These are phyloP conservation scores for Pristionchus exspectatus DNA, from an alignment of 2,888 invertebrate genomes.

Conservation along the genomic window DNA sequence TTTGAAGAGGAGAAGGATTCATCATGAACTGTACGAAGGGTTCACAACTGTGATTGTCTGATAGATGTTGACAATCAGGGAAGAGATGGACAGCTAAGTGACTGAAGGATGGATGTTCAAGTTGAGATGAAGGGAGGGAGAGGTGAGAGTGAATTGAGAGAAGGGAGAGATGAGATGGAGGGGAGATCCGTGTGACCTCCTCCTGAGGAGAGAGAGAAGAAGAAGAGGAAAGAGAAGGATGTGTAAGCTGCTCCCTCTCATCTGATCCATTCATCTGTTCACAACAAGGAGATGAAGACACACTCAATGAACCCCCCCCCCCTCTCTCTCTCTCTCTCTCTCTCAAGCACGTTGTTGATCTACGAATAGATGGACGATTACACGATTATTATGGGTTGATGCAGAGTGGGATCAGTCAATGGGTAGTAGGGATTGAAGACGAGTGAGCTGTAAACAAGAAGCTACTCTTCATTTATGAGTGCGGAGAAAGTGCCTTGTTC, in stretches of 20 bases:
- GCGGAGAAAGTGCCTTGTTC: conserved; percentile 31
- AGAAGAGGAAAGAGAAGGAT: neutral
- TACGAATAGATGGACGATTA: neutral
- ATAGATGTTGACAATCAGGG: neutral
- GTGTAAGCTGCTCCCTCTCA: conserved; percentile 42
- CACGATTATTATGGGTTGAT: neutral
- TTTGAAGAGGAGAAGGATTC: neutral
- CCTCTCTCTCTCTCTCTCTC: neutral
- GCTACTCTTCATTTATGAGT: neutral
- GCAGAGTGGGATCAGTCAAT: neutral
- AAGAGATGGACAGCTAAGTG: neutral
- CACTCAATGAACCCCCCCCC: neutral
- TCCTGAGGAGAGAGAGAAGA: conserved; percentile 1
- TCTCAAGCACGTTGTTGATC: neutral
- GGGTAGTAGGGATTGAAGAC: neutral
- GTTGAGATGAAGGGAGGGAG: conserved; percentile 11
- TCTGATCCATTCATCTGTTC: conserved; percentile 2
- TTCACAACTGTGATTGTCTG: neutral
- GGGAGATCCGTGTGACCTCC: conserved; percentile 52
- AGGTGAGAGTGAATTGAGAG: conserved; percentile 38
- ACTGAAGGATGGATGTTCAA: conserved; percentile 10
- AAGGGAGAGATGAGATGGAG: conserved; percentile 15
- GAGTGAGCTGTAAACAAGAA: neutral
- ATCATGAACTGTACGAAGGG: neutral
- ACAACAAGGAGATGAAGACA: neutral